Evolutionary conservation across 2,888 invertebrate genomes (phyloP).

Genomic region (Cynaeus angustus): DNA sequence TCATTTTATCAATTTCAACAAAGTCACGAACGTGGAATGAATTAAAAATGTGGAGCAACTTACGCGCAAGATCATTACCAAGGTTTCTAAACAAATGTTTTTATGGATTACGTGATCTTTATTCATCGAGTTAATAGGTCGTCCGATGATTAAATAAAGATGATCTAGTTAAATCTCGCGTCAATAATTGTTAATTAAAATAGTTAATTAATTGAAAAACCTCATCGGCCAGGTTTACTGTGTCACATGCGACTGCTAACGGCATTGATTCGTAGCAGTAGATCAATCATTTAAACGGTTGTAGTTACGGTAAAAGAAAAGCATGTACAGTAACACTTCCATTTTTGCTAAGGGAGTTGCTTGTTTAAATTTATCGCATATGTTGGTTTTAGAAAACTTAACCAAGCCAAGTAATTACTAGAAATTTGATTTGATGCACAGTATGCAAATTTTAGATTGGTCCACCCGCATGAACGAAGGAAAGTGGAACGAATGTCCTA

Average conservation of each 20-base stretch:
- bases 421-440: too few relatives aligned
- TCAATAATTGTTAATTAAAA: constrained; percentile 3
- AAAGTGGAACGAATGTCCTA: too few relatives aligned
- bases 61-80: constrained; percentile 36
- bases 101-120: constrained; percentile 24
- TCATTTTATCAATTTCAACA: constrained; percentile 22
- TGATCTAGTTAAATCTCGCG: constrained; percentile 3
- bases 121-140: constrained; percentile 22
- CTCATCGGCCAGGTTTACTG: constrained; percentile 14
- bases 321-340: constrained; percentile 21
- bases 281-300: constrained; percentile 44
- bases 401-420: too few relatives aligned
- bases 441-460: too few relatives aligned
- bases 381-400: neutral
- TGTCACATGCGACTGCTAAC: constrained; percentile 41
- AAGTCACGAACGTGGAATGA: constrained; percentile 20
- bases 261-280: constrained; percentile 23
- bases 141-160: constrained; percentile 10
- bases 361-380: constrained; percentile 16
- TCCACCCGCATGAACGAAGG: too few relatives aligned
- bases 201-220: constrained; percentile 20
- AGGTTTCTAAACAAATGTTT: constrained; percentile 32
- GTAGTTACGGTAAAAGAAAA: constrained; percentile 42
- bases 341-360: constrained; percentile 17
- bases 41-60: constrained; percentile 32